Evolutionary conservation across 2,888 invertebrate species (phyloP).

Genomic region (Mimumesa dahlbomi): DNA sequence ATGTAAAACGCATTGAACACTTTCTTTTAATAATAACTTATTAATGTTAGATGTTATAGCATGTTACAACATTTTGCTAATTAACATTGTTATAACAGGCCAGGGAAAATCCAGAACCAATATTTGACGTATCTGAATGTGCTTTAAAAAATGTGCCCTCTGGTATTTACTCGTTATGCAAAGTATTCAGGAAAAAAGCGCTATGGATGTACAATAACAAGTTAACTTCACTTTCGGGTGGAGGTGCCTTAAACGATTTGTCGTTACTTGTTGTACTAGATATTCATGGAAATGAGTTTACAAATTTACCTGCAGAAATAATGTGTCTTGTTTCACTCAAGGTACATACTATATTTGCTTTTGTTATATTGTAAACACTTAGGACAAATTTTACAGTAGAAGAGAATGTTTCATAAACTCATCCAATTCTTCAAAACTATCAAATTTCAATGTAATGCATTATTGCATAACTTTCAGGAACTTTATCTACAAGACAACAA

Average conservation of each 20-base stretch:
- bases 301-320: conserved; percentile 85
- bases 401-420: too few species aligned
- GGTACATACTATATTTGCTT: conserved; percentile 77
- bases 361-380: background rate
- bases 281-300: conserved; percentile 86
- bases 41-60: too few species aligned
- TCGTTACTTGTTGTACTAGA: conserved; percentile 85
- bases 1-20: too few species aligned
- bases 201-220: conserved; percentile 86
- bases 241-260: conserved; percentile 88
- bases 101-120: conserved; percentile 89
- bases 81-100: conserved; percentile 81
- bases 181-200: conserved; percentile 89
- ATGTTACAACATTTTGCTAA: too few species aligned
- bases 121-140: conserved; percentile 91
- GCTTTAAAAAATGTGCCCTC: conserved; percentile 87
- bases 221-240: conserved; percentile 86
- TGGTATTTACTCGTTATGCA: conserved; percentile 90
- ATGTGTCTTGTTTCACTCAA: conserved; percentile 85
- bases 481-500: conserved; percentile 88
- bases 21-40: too few species aligned
- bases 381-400: too few species aligned
- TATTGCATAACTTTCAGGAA: conserved; percentile 82
- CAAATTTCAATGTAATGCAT: conserved; percentile 7
- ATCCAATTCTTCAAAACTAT: too few species aligned